Evolutionary conservation across 2,797 vertebrate genomes (phyloP), one percentile per base, ranked within the genome.

Genomic region (Myoxocephalus aenaeus): DNA sequence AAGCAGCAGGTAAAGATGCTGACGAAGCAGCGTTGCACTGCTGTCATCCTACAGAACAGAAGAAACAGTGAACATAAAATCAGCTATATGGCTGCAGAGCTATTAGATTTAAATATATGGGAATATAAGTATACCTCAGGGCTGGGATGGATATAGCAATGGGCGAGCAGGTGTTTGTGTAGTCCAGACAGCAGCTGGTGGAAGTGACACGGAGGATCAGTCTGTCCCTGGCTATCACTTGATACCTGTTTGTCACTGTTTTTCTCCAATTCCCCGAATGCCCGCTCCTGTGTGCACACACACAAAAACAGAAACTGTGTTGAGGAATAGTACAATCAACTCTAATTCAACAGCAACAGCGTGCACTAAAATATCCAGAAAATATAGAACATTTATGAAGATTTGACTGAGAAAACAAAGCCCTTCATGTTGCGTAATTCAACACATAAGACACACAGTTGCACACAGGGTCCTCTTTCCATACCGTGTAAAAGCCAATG

Each of bases 231-330:
- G 54, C 87, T 84, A 27, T 92, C 92, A 65, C 78, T 89, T n/a
- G 81, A 82, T 27, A 92, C 87, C 83, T 96, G 95, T 85, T 96
- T 96, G 80, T 96, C 96, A 38, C 96, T 96, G 92, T 96, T 96
- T 89, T 96, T 96, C 89, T 96, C 96, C 79, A 96, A 59, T 84
- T 96, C 96, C 15, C 96, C 96, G 83, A 96, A 96, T 0, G 95
- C 94, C 42, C 92, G 92, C 68, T 96, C 96, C 96, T 96, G 78
- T 27, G 34, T 57, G 20, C 77, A 76, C 20, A 81, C 15, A 77
- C 2, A 46, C 0, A 25, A 46, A 17, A 4, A 32, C 13, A 8
- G 54, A 56, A 56, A 40, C 38, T 12, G 17, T 40, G n/a, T 17
- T 27, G 11, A 63, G 14, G 18, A 56, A 11, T 11, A 29, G 1